These are phyloP conservation scores for Trichacis sp. DNA, from an alignment of 2,888 invertebrate genomes.

Conservation along the genomic window DNA sequence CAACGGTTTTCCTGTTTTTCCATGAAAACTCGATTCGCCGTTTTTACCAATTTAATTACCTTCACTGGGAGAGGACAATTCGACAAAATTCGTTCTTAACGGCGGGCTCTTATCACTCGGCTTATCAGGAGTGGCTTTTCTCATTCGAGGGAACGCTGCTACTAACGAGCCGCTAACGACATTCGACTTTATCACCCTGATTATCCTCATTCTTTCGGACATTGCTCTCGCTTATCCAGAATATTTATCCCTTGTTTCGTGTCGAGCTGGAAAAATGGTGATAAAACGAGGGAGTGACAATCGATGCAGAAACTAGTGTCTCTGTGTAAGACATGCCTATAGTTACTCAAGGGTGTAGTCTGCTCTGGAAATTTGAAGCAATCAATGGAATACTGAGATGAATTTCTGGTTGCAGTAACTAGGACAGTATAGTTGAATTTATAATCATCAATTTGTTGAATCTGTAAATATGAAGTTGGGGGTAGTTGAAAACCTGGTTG, in stretches of 20 bases:
- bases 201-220: conserved; percentile 35
- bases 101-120: conserved; percentile 8
- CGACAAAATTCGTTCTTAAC: conserved; percentile 18
- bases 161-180: conserved; percentile 50
- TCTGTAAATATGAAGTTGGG: no score
- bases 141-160: conserved; percentile 32
- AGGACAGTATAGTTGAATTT: no score
- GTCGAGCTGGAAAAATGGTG: background rate
- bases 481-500: no score
- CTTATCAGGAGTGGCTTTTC: conserved; percentile 33
- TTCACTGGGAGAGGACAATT: no score
- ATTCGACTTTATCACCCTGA: conserved; percentile 41
- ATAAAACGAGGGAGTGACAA: background rate
- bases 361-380: no score
- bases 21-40: background rate
- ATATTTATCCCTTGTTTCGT: conserved; percentile 8
- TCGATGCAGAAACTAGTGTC: background rate
- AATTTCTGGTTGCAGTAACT: no score
- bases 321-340: no score
- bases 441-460: no score
- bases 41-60: background rate
- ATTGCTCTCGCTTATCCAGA: conserved; percentile 38
- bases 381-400: no score
- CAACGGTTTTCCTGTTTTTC: no score
- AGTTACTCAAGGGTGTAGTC: no score